Base-by-base conservation (phyloP, 92 coral and sea anemone species). In the Desmophyllum pertusum region DNA sequence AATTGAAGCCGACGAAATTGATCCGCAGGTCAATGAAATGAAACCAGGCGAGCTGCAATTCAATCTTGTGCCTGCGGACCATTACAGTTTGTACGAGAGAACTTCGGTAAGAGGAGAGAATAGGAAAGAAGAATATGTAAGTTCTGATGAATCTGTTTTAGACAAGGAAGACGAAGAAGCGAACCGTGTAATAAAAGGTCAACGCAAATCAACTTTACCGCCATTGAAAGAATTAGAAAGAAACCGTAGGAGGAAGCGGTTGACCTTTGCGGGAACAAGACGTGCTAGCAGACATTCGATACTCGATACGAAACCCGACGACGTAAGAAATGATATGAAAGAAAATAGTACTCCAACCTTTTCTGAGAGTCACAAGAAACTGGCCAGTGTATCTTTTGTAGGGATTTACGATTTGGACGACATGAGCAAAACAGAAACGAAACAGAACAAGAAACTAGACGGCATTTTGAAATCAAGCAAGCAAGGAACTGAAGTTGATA, bases 341-440 rank as follows among this genome's bases (percentile, higher is more conserved):
- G 46, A 27, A 38, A 70, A 40, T 30, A 37, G 30, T 14, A 59
- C 19, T 30, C 30, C 70, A 31, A 71, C 59, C 57, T 77, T 27
- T 15, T 38, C 71, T 19, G 86, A 71, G 70, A 30, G 40, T 55
- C 70, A n/a, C 38, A 72, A 84, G 36, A 84, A 33, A 53, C 67
- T 84, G 46, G 81, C 87, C 6, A 61, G 82, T 38, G 30, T 91
- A 33, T 88, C 92, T 3, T 80, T 88, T 30, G 96, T 90, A 14
- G 85, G 87, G 10, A 87, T 78, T 39, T 93, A 91, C 55, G 96
- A 93, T 42, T 75, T 93, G 69, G 72, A 83, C 45, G 92, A 93
- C 48, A 80, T 92, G 94, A 45, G 67, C 73, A 45, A 21, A 21
- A 33, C 65, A n/a, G 33, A 38, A 35, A 38, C 25, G 18, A 82